A percentile compares a stretch with the other conserved stretches of the same genome.
Evolutionary conservation across 2,888 invertebrate genomes (phyloP).

Genomic region (Aphrophora alni): DNA sequence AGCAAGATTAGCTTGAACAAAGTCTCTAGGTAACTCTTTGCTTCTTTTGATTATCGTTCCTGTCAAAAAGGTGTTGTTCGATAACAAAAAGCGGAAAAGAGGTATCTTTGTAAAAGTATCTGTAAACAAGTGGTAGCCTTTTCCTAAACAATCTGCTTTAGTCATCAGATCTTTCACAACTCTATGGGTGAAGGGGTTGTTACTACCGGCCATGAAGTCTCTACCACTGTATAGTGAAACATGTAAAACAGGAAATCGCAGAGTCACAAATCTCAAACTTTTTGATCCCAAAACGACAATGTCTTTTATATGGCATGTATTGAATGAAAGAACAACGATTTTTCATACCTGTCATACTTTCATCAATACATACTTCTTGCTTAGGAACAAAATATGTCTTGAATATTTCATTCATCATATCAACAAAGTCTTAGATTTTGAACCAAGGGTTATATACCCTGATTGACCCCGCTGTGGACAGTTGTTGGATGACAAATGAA

Average conservation of each 20-base stretch:
- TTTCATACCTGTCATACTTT: constrained; percentile 24
- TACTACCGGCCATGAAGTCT: constrained; percentile 3
- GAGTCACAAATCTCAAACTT: constrained; percentile 26
- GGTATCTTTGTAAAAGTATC: constrained; percentile 24
- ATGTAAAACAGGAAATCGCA: neutral
- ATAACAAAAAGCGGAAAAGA: neutral
- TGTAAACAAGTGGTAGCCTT: neutral
- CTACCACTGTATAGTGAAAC: constrained; percentile 7
- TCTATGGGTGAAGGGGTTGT: constrained; percentile 21
- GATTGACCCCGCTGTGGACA: constrained; percentile 8
- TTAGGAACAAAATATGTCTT: constrained; percentile 11
- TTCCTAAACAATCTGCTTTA: neutral
- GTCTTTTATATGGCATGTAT: constrained; percentile 25
- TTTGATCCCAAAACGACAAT: constrained; percentile 24
- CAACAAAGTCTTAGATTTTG: constrained; percentile 10
- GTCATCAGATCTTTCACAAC: constrained; percentile 9
- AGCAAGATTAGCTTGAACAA: too few relatives aligned
- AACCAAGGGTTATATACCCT: constrained; percentile 3
- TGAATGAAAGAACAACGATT: constrained; percentile 25
- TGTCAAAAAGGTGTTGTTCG: constrained; percentile 6
- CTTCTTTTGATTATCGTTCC: constrained; percentile 20
- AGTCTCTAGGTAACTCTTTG: too few relatives aligned
- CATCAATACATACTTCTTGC: constrained; percentile 15
- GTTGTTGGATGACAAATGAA: constrained; percentile 13
- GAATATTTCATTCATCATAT: neutral